Conservation (phyloP, 2,797 vertebrate genomes). For the Pampus argenteus region DNA sequence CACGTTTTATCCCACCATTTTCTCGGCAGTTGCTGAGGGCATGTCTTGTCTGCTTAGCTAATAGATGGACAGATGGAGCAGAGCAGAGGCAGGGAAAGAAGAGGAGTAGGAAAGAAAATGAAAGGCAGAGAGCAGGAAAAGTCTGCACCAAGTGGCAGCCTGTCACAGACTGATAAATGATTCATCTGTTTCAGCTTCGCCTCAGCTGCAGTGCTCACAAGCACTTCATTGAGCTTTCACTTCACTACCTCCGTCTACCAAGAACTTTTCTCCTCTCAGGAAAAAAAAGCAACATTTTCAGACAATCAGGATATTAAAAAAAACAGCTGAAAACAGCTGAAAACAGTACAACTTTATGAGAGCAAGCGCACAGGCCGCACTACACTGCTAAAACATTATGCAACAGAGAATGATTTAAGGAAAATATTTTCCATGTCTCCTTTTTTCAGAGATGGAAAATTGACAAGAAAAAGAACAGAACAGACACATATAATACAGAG, state of each 20-base stretch:
- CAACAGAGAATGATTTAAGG: not conserved
- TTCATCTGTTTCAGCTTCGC: constrained; percentile 64
- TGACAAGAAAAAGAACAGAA: not conserved
- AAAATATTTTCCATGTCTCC: not conserved
- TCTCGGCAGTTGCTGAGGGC: not conserved
- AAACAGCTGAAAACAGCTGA: constrained; percentile 12
- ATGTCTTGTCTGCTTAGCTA: constrained; percentile 13
- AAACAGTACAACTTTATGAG: not conserved
- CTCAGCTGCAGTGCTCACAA: constrained; percentile 54
- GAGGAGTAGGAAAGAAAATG: constrained; percentile 5
- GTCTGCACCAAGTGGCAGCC: constrained; percentile 31
- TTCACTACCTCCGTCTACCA: constrained; percentile 53
- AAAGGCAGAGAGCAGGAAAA: constrained; percentile 28
- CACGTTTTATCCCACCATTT: not conserved
- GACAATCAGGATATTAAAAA: constrained; percentile 3
- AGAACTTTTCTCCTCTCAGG: constrained; percentile 39
- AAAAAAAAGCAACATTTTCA: constrained; percentile 33
- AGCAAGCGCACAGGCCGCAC: constrained; percentile 12
- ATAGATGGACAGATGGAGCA: constrained; percentile 17
- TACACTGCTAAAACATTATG: not conserved
- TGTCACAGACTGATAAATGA: constrained; percentile 75
- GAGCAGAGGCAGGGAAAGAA: not conserved
- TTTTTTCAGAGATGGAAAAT: constrained; percentile 11
- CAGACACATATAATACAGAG: not conserved
- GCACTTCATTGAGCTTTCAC: constrained; percentile 48